Base-by-base conservation (phyloP, 2,888 invertebrate species). In the Magallana nippona region DNA sequence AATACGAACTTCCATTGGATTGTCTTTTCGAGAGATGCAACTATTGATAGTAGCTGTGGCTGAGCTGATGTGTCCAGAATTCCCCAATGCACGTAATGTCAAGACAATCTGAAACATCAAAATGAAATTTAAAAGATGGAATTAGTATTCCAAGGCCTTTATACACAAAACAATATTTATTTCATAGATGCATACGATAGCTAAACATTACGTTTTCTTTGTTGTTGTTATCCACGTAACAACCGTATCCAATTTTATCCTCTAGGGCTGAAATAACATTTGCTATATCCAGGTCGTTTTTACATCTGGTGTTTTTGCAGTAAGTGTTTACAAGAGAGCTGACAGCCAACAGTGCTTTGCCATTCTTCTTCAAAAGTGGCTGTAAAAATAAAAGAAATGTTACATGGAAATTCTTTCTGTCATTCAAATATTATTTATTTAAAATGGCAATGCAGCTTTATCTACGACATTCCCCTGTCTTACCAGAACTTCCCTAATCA, bases 1-100 rank as follows among this genome's bases (percentile, higher is more conserved):
- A 82, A 98, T 93, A 90, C 97, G 95, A 57, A 97, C 95, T 63
- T 97, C 97, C 82, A 96, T 95, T 0, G 96, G 95, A 8, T 96
- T 94, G n/a, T 95, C 95, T 0, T 94, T 93, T 90, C 97, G 89
- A 62, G 85, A 87, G 85, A 89, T 86, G 86, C 94, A 94, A 27
- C 88, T 88, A 60, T 88, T 88, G 57, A 94, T 86, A 2, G 89
- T 90, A 8, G 89, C 78, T 13, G 90, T 89, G n/a, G 89, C 89
- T n/a, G 86, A 81, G 17, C 89, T 88, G 55, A 96, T 95, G 0
- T 96, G 95, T 1, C 98, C 98, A 88, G 97, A 96, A 93, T 98
- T 99, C 22, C 98, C 98, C 5, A 98, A 94, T 0, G 98, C 97
- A 95, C 98, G 98, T 32, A 98, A 95, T 13, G 97, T 96, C 89